Conservation (phyloP, 2,797 vertebrate genomes). For the Argya squamiceps region DNA sequence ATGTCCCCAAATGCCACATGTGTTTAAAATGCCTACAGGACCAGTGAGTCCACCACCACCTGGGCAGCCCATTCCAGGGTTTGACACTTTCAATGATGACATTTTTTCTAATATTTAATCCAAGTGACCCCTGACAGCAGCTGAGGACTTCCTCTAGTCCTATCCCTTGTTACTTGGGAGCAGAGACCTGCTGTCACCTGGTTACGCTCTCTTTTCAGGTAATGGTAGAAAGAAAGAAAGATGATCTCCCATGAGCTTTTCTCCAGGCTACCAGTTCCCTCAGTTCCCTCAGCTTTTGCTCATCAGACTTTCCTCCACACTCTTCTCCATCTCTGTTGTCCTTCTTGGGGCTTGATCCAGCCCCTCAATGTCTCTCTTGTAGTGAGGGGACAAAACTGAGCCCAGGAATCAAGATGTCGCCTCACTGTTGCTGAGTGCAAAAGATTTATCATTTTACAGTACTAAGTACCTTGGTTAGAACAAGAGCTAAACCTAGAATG, state of each 20-base stretch:
- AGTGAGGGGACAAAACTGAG: background rate
- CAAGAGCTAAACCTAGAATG: background rate
- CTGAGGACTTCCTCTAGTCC: background rate
- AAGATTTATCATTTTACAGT: background rate
- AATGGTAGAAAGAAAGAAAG: background rate
- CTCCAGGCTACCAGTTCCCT: background rate
- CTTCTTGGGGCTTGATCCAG: background rate
- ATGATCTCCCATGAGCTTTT: background rate
- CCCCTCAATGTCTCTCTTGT: rapidly evolving
- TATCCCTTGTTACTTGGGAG: rapidly evolving
- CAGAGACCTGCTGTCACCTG: rapidly evolving
- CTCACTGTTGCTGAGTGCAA: background rate
- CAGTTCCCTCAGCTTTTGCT: background rate
- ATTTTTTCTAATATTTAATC: background rate
- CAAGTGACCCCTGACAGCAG: rapidly evolving
- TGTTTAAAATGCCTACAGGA: background rate
- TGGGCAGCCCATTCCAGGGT: rapidly evolving
- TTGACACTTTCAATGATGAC: rapidly evolving
- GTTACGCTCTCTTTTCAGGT: rapidly evolving
- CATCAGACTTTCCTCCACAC: background rate
- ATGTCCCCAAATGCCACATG: rapidly evolving
- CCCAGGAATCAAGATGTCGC: rapidly evolving
- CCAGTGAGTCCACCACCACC: rapidly evolving
- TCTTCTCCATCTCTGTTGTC: no score
- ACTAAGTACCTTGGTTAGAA: background rate